phyloP scores from a whole-genome alignment of 2,888 invertebrate species.

The Girardia tigrina region DNA sequence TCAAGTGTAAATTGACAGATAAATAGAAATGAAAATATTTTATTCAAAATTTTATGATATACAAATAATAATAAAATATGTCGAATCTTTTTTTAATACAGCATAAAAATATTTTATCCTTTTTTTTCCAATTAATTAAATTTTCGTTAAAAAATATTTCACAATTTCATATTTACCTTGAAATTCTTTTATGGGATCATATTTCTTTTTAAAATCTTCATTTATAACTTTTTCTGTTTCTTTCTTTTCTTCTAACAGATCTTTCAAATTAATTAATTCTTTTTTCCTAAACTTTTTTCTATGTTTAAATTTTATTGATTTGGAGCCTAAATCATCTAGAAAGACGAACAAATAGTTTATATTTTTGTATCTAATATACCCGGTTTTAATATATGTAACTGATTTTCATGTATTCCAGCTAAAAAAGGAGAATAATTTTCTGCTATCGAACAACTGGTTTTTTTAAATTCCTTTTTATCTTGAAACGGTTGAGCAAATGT shows the following conservation, averaged over 20 bases:
- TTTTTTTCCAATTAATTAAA: too few species aligned
- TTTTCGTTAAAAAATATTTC: too few species aligned
- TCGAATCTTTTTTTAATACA: too few species aligned
- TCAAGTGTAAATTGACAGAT: too few species aligned
- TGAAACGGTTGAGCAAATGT: slow-evolving; percentile 41
- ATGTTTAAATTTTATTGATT: background rate
- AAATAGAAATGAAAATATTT: too few species aligned
- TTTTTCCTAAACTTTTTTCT: background rate
- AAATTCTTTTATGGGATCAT: too few species aligned
- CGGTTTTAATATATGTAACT: background rate
- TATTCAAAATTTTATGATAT: too few species aligned
- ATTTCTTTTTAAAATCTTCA: too few species aligned
- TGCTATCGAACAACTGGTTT: background rate
- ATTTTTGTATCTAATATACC: background rate
- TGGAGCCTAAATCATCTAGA: background rate
- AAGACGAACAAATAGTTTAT: background rate
- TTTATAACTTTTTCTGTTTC: too few species aligned
- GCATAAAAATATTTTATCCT: too few species aligned
- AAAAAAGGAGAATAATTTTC: slow-evolving; percentile 3
- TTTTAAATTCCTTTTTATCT: background rate
- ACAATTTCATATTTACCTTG: too few species aligned
- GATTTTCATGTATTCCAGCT: background rate
- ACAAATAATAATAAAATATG: too few species aligned
- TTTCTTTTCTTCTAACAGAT: background rate
- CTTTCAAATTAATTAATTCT: background rate